Evolutionary conservation across 1,140 invertebrate species (phyloP).

Genomic region (Bombus terrestris): DNA sequence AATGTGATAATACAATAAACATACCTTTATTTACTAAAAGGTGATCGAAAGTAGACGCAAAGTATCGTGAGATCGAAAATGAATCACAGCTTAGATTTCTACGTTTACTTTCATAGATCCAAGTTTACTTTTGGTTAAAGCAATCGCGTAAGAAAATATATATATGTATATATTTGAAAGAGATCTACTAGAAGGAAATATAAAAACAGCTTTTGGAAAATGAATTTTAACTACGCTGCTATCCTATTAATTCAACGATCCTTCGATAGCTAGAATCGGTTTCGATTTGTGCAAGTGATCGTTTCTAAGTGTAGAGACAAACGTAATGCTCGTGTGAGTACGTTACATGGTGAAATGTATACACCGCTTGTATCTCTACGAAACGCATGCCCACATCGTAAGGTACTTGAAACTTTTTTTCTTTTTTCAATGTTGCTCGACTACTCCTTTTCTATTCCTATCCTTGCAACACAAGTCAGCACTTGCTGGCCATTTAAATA

Average conservation of each 20-base stretch:
- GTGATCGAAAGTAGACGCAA: neutral
- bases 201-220: neutral
- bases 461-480: slow-evolving; percentile 11
- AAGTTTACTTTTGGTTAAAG: neutral
- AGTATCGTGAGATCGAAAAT: slow-evolving; percentile 6
- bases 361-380: slow-evolving; percentile 25
- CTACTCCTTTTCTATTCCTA: slow-evolving; percentile 7
- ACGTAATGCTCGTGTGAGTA: slow-evolving; percentile 1
- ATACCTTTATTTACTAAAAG: slow-evolving; percentile 25
- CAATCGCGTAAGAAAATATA: slow-evolving; percentile 10
- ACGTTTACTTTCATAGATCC: slow-evolving; percentile 21
- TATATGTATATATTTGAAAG: neutral
- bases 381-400: slow-evolving; percentile 14
- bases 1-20: slow-evolving; percentile 46
- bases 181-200: neutral
- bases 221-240: neutral
- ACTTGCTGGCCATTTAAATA: slow-evolving; percentile 33
- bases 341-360: slow-evolving; percentile 17
- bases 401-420: neutral
- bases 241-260: neutral
- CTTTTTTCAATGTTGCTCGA: neutral
- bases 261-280: too few species aligned
- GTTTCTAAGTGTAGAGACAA: neutral
- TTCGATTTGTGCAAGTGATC: neutral
- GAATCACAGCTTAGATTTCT: slow-evolving; percentile 21